Evolutionary conservation across 2,113 vertebrate genomes (phyloP).

Genomic region (Scomber colias): DNA sequence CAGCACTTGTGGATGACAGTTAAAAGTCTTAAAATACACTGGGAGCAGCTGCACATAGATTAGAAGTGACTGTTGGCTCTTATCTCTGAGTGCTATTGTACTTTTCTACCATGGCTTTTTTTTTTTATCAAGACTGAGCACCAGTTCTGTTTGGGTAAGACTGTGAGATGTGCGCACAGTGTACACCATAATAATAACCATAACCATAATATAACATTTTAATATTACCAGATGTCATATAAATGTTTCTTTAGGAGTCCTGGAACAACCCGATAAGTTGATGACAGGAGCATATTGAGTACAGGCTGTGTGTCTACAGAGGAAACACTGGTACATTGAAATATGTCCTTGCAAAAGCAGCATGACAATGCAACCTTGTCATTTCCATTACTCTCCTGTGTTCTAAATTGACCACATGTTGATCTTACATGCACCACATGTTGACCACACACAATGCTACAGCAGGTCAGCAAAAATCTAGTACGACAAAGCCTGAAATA

Average conservation of each 20-base stretch:
- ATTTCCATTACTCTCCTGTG: conserved; percentile 34
- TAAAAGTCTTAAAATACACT: not conserved
- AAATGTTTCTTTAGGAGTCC: not conserved
- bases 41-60: conserved; percentile 18
- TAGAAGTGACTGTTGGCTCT: conserved; percentile 1
- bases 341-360: conserved; percentile 3
- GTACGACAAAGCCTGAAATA: not conserved
- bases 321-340: not conserved
- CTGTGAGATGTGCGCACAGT: not conserved
- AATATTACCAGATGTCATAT: not conserved
- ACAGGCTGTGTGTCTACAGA: conserved; percentile 5
- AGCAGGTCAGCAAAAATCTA: conserved; percentile 33
- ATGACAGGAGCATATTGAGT: not conserved
- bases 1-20: not conserved
- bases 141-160: too few species aligned
- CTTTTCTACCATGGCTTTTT: not conserved
- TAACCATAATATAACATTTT: too few species aligned
- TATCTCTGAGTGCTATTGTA: conserved; percentile 8
- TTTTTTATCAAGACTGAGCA: not conserved
- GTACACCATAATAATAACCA: not conserved
- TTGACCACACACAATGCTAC: conserved; percentile 64
- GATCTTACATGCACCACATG: conserved; percentile 44
- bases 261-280: not conserved
- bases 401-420: conserved; percentile 49
- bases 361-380: conserved; percentile 20